Evolutionary conservation across 2,113 vertebrate genomes (phyloP).

Genomic region (Lates calcarifer): DNA sequence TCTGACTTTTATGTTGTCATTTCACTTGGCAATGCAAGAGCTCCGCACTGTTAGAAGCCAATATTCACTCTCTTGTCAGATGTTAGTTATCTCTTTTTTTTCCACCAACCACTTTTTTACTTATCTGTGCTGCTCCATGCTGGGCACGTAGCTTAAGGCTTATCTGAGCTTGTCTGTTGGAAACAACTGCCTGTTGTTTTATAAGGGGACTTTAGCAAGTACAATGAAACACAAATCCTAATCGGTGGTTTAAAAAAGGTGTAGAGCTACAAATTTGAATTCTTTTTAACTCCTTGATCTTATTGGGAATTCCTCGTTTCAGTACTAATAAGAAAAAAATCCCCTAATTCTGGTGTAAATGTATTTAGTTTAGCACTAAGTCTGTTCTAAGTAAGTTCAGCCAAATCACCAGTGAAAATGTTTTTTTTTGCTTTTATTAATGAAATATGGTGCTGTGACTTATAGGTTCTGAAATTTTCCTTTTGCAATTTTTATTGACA

Average conservation of each 20-base stretch:
- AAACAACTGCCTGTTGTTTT: background rate
- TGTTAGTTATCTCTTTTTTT: background rate
- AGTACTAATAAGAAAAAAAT: background rate
- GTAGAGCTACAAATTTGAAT: no score
- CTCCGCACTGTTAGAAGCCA: background rate
- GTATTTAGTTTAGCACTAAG: background rate
- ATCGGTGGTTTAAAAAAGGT: background rate
- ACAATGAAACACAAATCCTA: background rate
- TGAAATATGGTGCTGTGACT: background rate
- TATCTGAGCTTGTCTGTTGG: background rate
- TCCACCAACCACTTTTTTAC: background rate
- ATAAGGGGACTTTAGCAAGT: background rate
- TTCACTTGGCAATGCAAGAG: background rate
- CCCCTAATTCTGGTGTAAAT: background rate
- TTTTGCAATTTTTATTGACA: constrained; percentile 47
- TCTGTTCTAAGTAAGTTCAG: background rate
- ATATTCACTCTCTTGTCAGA: background rate
- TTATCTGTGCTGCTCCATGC: background rate
- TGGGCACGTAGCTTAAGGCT: background rate
- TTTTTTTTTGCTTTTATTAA: background rate
- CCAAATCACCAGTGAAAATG: background rate
- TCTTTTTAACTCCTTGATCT: no score
- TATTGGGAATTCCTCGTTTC: background rate
- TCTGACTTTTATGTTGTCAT: background rate
- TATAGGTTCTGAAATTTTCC: background rate